phyloP scores from a whole-genome alignment of 2,113 vertebrate genomes.

The Aspiorhynchus laticeps region DNA sequence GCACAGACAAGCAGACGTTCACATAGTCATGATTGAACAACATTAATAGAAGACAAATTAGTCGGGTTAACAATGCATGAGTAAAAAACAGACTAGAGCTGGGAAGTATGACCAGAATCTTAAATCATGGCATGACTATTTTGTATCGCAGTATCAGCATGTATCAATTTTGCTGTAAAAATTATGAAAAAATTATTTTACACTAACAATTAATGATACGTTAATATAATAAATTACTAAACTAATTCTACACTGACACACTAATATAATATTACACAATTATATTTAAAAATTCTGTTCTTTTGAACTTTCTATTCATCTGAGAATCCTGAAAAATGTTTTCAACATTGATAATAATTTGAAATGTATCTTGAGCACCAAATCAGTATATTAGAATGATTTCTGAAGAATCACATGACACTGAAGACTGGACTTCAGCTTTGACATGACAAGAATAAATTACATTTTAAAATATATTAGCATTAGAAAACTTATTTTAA shows the following conservation, averaged over 20 bases:
- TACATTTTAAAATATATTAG: no score
- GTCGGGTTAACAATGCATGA: conserved; percentile 38
- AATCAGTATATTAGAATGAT: not conserved
- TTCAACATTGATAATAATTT: not conserved
- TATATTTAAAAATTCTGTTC: not conserved
- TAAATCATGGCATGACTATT: not conserved
- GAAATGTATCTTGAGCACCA: not conserved
- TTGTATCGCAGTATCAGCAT: not conserved
- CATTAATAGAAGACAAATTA: conserved; percentile 35
- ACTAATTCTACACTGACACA: no score
- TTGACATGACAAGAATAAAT: no score
- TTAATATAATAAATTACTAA: no score
- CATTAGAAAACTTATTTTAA: no score
- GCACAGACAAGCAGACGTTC: conserved; percentile 57
- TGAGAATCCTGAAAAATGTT: not conserved
- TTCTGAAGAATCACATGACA: not conserved
- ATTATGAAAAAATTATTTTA: no score
- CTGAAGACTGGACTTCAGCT: no score
- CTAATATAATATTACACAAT: not conserved
- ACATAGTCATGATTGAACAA: conserved; percentile 53
- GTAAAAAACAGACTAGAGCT: not conserved
- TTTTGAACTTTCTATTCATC: not conserved
- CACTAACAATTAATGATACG: no score
- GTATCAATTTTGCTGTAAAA: not conserved
- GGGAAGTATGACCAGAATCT: not conserved